Base-by-base conservation (phyloP, 2,888 invertebrate genomes). In the Dolichomitus sp. region DNA sequence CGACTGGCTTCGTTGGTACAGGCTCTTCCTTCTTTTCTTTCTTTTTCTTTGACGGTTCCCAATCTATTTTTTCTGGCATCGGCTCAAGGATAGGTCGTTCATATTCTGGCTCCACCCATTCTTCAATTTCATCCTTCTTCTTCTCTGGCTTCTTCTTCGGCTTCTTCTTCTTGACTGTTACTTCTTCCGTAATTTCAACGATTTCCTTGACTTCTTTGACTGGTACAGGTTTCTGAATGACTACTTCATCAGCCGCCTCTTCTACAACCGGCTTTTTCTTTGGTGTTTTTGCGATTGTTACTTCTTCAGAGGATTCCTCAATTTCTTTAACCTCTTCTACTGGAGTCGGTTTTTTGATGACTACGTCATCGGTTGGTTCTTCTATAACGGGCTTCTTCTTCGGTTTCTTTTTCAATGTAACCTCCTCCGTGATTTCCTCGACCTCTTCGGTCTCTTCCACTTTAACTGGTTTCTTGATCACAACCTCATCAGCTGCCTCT, bases 361-460 rank as follows among this genome's bases (percentile, higher is more conserved):
- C 85, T 14, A 90, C 78, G 50, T 91, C 90, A 5, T 87, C 88
- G 0, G 72, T 85, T 14, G 84, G 74, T 69, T 89, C 91, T 66
- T 90, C 89, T 0, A 75, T 54, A 0, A 87, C 79, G 0, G 87
- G 85, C 88, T 94, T 94, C n/a, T 94, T 89, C 86, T 94, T 94
- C 9, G 94, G 92, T 85, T 94, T 94, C 84, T 94, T 94, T 88
- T 93, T 94, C 52, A 95, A 91, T 12, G 93, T 94, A 42, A 94
- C 93, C 84, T 94, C 94, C 86, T 95, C 94, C 37, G 94, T 72
- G n/a, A 87, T 74, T 33, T 86, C 84, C 68, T 90, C 88, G 0
- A 82, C 80, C 37, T 78, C 76, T 30, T 81, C 89, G 68, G 84
- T 79, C 79, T 86, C 80, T 12, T 84, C 79, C 4, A 59, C 48